Percentiles rank a stretch among this genome's conserved stretches.
Conservation (phyloP, 2,888 invertebrate species). For the Ophioninae sp. region DNA sequence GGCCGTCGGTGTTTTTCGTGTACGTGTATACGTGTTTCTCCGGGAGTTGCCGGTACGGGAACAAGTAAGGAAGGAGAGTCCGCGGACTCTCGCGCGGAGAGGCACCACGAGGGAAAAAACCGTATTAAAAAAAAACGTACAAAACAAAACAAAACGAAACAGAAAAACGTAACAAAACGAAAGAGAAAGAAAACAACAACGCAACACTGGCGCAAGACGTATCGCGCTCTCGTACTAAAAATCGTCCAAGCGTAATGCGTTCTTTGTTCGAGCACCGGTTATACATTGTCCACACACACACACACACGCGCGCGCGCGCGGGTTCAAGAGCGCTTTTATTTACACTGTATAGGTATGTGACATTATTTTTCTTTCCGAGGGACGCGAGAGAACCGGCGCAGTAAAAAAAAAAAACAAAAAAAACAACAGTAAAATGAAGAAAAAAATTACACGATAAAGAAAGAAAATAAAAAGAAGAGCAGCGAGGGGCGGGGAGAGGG, state of each 20-base stretch:
- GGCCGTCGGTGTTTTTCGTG: slow-evolving; percentile 38
- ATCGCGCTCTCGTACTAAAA: slow-evolving; percentile 62
- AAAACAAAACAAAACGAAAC: slow-evolving; percentile 21
- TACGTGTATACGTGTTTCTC: slow-evolving; percentile 21
- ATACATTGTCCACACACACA: slow-evolving; percentile 43
- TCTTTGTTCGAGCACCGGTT: slow-evolving; percentile 62
- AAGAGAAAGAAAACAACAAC: slow-evolving; percentile 25
- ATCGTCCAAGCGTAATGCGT: slow-evolving; percentile 61
- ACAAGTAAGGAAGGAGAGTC: slow-evolving; percentile 26
- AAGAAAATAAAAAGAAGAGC: slow-evolving; percentile 48
- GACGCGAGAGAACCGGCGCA: slow-evolving; percentile 23
- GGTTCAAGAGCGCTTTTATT: neutral
- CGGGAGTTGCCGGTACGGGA: neutral
- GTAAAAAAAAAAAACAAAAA: slow-evolving; percentile 26
- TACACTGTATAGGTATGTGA: slow-evolving; percentile 23
- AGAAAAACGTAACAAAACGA: slow-evolving; percentile 10
- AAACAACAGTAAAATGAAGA: neutral
- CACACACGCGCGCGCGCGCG: slow-evolving; percentile 6
- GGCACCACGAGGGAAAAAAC: slow-evolving; percentile 38
- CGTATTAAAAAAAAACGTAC: slow-evolving; percentile 50
- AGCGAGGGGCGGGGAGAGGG: slow-evolving; percentile 16
- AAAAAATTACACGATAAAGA: slow-evolving; percentile 29
- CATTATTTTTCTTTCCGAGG: slow-evolving; percentile 51
- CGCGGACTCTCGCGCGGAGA: slow-evolving; percentile 26
- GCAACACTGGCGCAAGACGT: slow-evolving; percentile 56